Evolutionary conservation across 2,888 invertebrate species (phyloP).

Genomic region (Drosophila macrospina): DNA sequence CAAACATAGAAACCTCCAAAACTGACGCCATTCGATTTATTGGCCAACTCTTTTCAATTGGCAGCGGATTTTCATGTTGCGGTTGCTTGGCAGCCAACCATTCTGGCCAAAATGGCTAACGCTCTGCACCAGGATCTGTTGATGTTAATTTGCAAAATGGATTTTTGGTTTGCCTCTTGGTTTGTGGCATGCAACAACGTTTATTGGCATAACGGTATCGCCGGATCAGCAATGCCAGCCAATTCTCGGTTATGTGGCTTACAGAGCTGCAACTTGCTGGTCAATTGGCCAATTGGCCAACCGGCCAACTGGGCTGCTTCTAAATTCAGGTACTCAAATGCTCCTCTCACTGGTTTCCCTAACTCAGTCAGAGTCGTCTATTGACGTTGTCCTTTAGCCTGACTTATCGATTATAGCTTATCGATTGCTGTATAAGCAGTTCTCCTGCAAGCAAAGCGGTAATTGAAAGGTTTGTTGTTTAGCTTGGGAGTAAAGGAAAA

Average conservation of each 20-base stretch:
- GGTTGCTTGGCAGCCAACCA: conserved; percentile 53
- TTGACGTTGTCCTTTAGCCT: neutral
- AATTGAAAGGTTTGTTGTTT: neutral
- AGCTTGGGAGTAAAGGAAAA: no score
- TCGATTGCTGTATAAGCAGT: neutral
- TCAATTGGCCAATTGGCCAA: neutral
- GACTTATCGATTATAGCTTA: neutral
- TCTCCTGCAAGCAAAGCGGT: neutral
- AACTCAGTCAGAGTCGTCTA: no score
- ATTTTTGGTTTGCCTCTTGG: conserved; percentile 13
- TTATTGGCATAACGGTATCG: conserved; percentile 29
- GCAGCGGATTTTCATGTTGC: conserved; percentile 59
- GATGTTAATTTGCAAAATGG: conserved; percentile 55
- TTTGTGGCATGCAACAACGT: conserved; percentile 28
- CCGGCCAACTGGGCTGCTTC: conserved; percentile 1
- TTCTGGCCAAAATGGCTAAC: neutral
- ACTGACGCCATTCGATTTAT: conserved; percentile 57
- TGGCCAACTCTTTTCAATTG: conserved; percentile 50
- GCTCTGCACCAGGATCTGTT: conserved; percentile 28
- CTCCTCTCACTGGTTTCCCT: neutral
- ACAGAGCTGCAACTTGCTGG: neutral
- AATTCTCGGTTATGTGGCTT: conserved; percentile 6
- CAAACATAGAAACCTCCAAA: no score
- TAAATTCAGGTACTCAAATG: conserved; percentile 3
- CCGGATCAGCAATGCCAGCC: conserved; percentile 15